Evolutionary conservation across 2,797 vertebrate species (phyloP), one percentile per base, ranked within the genome.

Genomic region (Scolopax bukidnonensis): DNA sequence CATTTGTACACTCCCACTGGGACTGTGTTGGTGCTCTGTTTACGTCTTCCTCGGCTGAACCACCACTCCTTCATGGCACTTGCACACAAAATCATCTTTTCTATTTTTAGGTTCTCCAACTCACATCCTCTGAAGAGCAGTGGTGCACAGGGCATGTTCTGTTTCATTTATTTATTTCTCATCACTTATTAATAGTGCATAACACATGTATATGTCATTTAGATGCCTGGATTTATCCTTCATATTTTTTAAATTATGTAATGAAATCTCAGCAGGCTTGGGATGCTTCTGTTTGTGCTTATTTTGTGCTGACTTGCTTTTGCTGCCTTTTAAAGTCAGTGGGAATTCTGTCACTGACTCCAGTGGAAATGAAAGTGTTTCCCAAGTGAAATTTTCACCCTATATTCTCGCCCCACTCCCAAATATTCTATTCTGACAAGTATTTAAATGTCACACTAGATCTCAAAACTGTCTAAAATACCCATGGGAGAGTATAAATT

Each of bases 141-240:
- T 0, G 1, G 27, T 93, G 64, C 75, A 75, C 71, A 45, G 84
- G 84, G 78, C 92, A 89, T 90, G 88, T 93, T 96, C 0, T 0
- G 15, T 74, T 93, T 96, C 54, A 96, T 96, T 95, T 89, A 96
- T 96, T 93, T 93, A 93, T 95, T 94, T 87, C 70, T 87, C 64
- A 95, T 96, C 23, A 95, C 33, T 96, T 97, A 94, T 96, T 96
- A 90, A 96, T 92, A 81, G 68, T 83, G 83, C 27, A n/a, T 91
- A 95, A 89, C 86, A 90, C 63, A 71, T 83, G 75, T 95, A 77
- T 45, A 78, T 87, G 81, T 47, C 88, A 95, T 93, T 96, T 95
- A 95, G 95, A 91, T 10, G 63, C 53, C 71, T 87, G 30, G 61
- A 87, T 95, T 93, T 95, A 89, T 80, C 64, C 41, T 74, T 87